phyloP scores from a whole-genome alignment of 2,888 invertebrate genomes.

The Hyles lineata region DNA sequence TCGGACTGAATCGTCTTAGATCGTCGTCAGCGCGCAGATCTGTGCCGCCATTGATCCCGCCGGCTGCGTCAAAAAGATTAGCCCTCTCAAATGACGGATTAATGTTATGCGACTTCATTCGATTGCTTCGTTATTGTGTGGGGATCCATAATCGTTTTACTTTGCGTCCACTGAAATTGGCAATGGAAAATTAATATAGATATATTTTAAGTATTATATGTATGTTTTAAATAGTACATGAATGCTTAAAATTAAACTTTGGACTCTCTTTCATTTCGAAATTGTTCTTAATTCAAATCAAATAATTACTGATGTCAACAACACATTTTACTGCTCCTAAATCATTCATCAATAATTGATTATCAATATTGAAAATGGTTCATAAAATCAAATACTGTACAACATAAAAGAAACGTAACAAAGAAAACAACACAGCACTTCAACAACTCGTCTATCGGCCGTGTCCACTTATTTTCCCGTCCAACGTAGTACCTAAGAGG shows the following conservation, averaged over 20 bases:
- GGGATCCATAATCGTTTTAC: not conserved
- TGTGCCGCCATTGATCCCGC: slow-evolving; percentile 3
- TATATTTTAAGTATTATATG: too few relatives aligned
- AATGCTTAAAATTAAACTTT: too few relatives aligned
- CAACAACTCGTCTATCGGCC: not conserved
- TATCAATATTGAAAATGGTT: too few relatives aligned
- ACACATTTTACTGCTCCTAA: too few relatives aligned
- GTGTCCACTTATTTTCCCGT: not conserved
- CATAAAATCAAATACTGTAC: too few relatives aligned
- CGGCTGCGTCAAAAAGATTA: slow-evolving; percentile 8
- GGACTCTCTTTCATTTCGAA: too few relatives aligned
- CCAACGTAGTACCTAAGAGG: slow-evolving; percentile 5
- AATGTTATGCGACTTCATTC: slow-evolving; percentile 25
- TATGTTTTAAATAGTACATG: too few relatives aligned
- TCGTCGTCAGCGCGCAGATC: slow-evolving; percentile 28
- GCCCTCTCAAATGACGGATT: slow-evolving; percentile 23
- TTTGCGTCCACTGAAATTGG: not conserved
- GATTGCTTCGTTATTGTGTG: slow-evolving; percentile 12
- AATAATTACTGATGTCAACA: not conserved
- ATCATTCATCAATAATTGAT: too few relatives aligned
- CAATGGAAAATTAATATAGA: too few relatives aligned
- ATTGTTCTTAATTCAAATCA: not conserved
- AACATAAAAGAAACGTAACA: not conserved
- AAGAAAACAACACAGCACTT: not conserved
- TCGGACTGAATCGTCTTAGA: slow-evolving; percentile 34